phyloP scores from a whole-genome alignment of 2,797 vertebrate species.

The Rhincodon typus region DNA sequence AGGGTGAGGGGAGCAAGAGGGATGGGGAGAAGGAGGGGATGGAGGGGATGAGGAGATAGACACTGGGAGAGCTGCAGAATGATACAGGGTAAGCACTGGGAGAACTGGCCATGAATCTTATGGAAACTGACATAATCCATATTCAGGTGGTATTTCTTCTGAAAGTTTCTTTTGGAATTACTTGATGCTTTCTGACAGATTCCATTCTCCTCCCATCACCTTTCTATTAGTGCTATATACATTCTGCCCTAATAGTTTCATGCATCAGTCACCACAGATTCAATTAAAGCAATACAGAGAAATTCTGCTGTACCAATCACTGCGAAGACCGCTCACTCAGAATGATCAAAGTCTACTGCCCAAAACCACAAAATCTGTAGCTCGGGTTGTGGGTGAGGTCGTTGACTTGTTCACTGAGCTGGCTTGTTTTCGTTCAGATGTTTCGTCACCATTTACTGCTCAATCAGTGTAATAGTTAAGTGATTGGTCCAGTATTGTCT shows the following conservation, averaged over 20 bases:
- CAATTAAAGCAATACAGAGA: background rate
- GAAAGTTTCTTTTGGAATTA: background rate
- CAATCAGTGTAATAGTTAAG: background rate
- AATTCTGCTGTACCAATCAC: background rate
- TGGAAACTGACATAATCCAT: background rate
- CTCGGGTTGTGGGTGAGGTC: too few relatives aligned
- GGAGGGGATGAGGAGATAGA: fast-evolving
- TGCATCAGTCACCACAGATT: background rate
- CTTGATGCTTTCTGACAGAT: background rate
- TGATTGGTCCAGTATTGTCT: background rate
- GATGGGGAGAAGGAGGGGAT: background rate
- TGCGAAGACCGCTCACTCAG: background rate
- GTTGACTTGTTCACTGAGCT: too few relatives aligned
- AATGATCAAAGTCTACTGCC: background rate
- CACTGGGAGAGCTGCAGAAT: background rate
- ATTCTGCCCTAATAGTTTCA: background rate
- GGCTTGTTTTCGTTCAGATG: too few relatives aligned
- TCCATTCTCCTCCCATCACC: background rate
- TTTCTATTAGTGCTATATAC: background rate
- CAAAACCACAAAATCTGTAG: background rate
- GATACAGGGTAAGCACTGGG: background rate
- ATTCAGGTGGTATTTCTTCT: background rate
- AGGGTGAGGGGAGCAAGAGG: background rate
- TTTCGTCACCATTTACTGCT: background rate
- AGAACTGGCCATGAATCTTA: background rate